Evolutionary conservation across 2,113 vertebrate species (phyloP), one percentile per base, ranked within the genome.

Genomic region (Pomatorhinus ruficollis): DNA sequence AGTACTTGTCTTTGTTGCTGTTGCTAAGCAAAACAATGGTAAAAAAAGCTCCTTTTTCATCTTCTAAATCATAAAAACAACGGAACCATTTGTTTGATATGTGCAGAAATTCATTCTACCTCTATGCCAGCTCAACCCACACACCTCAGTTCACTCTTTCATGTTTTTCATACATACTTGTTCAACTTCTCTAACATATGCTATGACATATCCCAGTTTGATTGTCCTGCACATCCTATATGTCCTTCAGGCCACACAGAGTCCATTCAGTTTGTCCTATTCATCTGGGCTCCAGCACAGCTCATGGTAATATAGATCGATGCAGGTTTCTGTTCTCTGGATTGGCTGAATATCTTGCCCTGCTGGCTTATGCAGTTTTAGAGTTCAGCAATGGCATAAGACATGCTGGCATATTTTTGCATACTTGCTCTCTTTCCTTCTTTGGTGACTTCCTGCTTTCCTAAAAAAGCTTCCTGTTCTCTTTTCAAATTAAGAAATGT

Each of bases 1-100:
- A 97, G 84, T 77, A 89, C 78, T 85, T 37, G 15, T 80, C 70
- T 97, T 96, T 96, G 70, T 93, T 97, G 80, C 92, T 97, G 93
- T 97, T 98, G 96, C 96, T 94, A 96, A 97, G 95, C 90, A 95
- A 97, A 96, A 93, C 50, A 84, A 77, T 16, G 12, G 47, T 56
- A 90, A 96, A 95, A 94, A 97, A 89, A 90, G 57, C 31, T 92
- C 83, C 42, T 72, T 95, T 96, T 91, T 75, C 50, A 78, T 92
- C 89, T 90, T 94, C 68, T 94, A 93, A 97, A 96, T 91, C 63
- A 53, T 80, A 96, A 96, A 97, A 94, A 83, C 53, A 94, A 71
- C 63, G 2, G 10, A 95, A 72, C 42, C 54, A 80, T 91, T 97
- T 96, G 76, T 93, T 76, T 50, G 40, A 79, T 86, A 63, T 20